Percentiles rank a stretch among this genome's conserved stretches.
phyloP scores from a whole-genome alignment of 2,113 vertebrate genomes.

The Dipodomys merriami region DNA sequence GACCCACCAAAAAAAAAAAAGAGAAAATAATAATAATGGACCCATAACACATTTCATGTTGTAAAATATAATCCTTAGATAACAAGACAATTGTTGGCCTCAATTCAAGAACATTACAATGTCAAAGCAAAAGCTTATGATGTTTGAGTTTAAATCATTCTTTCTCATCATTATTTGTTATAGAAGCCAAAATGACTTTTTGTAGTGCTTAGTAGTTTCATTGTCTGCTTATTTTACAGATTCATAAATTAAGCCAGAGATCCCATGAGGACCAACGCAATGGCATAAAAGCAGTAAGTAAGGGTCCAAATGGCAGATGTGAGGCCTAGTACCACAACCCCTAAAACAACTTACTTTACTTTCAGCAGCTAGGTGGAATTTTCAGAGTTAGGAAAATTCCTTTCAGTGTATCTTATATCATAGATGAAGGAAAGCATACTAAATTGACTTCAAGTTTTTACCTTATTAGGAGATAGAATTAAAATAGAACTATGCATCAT shows the following conservation, averaged over 20 bases:
- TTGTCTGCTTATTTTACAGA: background rate
- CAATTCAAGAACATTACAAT: background rate
- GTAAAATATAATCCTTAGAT: background rate
- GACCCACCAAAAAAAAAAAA: too few species aligned
- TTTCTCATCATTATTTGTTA: background rate
- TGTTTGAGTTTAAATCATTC: background rate
- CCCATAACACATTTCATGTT: background rate
- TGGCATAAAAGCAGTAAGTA: too few species aligned
- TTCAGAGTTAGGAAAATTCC: too few species aligned
- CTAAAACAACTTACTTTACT: background rate
- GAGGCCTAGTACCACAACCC: background rate
- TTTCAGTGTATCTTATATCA: background rate
- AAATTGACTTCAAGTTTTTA: background rate
- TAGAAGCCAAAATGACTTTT: background rate
- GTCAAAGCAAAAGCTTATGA: background rate
- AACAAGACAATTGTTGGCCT: background rate
- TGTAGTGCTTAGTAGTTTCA: background rate
- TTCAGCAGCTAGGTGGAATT: background rate
- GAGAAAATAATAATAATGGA: background rate
- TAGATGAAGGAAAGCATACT: background rate
- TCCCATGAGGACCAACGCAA: too few species aligned
- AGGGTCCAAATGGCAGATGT: background rate
- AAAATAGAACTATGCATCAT: background rate
- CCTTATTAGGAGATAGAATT: background rate
- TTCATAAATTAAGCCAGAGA: background rate